Conservation (phyloP, 2,797 vertebrate species). For the Heliangelus exortis region DNA sequence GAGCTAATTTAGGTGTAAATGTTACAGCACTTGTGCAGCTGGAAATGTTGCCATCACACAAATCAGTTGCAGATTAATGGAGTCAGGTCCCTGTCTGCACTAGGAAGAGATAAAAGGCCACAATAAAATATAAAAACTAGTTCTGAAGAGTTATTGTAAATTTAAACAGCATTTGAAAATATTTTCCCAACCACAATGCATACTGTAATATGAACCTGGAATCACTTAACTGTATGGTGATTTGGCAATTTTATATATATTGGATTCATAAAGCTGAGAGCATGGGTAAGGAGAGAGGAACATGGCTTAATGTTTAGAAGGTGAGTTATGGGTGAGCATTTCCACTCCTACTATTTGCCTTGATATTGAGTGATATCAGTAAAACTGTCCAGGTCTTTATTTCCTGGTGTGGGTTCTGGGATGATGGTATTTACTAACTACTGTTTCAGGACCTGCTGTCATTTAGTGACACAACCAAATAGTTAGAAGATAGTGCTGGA, state of each 20-base stretch:
- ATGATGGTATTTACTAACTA: background rate
- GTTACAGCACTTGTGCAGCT: slow-evolving; percentile 72
- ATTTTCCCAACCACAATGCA: slow-evolving; percentile 12
- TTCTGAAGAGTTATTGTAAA: slow-evolving; percentile 29
- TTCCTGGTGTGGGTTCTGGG: background rate
- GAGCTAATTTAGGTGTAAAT: slow-evolving; percentile 76
- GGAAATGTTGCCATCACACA: slow-evolving; percentile 76
- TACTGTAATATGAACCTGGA: slow-evolving; percentile 32
- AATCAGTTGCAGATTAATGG: slow-evolving; percentile 74
- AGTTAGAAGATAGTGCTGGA: background rate
- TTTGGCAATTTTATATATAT: background rate
- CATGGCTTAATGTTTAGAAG: background rate
- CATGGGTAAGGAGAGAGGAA: background rate
- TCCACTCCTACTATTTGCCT: background rate
- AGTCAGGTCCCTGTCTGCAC: slow-evolving; percentile 47
- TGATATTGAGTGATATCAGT: background rate
- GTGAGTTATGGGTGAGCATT: background rate
- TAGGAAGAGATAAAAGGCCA: slow-evolving; percentile 37
- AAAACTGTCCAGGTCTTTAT: rapidly evolving
- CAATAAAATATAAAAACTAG: slow-evolving; percentile 46
- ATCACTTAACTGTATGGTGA: background rate
- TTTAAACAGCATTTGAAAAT: slow-evolving; percentile 56
- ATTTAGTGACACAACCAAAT: background rate
- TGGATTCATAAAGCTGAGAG: background rate
- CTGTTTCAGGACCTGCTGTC: background rate